Conservation (phyloP, 2,113 vertebrate species). For the Cryptomyrus ogoouensis region DNA sequence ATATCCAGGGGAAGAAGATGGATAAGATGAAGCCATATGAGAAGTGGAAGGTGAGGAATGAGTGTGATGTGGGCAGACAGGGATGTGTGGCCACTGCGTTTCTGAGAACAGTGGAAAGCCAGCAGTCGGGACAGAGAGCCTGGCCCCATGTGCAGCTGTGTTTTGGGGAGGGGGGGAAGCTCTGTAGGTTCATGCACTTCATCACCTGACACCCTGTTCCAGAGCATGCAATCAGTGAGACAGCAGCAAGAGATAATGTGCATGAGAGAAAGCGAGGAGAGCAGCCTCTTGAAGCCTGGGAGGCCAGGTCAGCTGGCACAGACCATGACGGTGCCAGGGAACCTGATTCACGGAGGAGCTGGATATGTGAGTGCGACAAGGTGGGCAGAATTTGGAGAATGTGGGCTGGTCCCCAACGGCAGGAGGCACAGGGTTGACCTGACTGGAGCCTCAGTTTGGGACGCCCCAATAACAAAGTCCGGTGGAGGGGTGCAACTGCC, state of each 20-base stretch:
- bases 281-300: neutral
- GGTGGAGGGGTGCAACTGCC: conserved; percentile 24
- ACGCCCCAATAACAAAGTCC: conserved; percentile 34
- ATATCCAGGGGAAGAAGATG: conserved; percentile 49
- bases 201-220: neutral
- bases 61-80: conserved; percentile 49
- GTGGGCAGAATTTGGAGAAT: neutral
- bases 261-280: neutral
- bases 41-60: conserved; percentile 62
- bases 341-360: neutral
- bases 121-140: conserved; percentile 20
- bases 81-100: conserved; percentile 15
- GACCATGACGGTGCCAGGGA: neutral
- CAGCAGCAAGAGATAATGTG: neutral
- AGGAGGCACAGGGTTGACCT: neutral
- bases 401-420: neutral
- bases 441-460: conserved; percentile 18
- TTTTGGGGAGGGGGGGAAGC: neutral
- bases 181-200: neutral
- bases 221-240: neutral
- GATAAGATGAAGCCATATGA: conserved; percentile 55
- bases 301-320: neutral
- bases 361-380: neutral
- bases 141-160: conserved; percentile 25
- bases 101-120: conserved; percentile 21